Conservation (phyloP, 2,797 vertebrate genomes). For the Dendrocincla fuliginosa region DNA sequence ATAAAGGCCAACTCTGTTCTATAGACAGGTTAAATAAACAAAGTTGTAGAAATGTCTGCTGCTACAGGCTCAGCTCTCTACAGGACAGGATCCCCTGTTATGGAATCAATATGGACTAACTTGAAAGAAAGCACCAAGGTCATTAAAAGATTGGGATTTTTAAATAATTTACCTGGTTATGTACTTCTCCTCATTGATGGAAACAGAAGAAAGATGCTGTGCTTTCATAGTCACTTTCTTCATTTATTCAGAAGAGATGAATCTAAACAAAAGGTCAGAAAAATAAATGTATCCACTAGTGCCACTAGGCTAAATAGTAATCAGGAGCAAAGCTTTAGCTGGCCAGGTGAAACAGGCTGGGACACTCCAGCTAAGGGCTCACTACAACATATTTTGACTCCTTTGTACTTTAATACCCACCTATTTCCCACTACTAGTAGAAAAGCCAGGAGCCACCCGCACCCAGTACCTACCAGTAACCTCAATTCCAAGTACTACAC, state of each 20-base stretch:
- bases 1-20: not conserved
- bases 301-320: not conserved
- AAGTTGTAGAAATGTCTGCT: not conserved
- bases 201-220: constrained; percentile 46
- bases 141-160: not conserved
- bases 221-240: constrained; percentile 61
- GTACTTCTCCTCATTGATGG: constrained; percentile 68
- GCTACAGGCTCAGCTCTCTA: not conserved
- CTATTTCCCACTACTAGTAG: not conserved
- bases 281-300: not conserved
- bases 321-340: not conserved
- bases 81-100: not conserved
- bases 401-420: not conserved
- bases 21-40: not conserved
- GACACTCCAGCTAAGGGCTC: not conserved
- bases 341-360: not conserved
- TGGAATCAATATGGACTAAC: not conserved
- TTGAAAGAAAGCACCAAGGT: not conserved
- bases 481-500: not conserved
- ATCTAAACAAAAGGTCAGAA: constrained; percentile 10
- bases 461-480: not conserved
- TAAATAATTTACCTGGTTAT: constrained; percentile 72
- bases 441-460: not conserved
- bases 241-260: constrained; percentile 28
- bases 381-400: not conserved